These are phyloP conservation scores for Nezara viridula DNA, from an alignment of 2,888 invertebrate genomes.

Conservation along the genomic window DNA sequence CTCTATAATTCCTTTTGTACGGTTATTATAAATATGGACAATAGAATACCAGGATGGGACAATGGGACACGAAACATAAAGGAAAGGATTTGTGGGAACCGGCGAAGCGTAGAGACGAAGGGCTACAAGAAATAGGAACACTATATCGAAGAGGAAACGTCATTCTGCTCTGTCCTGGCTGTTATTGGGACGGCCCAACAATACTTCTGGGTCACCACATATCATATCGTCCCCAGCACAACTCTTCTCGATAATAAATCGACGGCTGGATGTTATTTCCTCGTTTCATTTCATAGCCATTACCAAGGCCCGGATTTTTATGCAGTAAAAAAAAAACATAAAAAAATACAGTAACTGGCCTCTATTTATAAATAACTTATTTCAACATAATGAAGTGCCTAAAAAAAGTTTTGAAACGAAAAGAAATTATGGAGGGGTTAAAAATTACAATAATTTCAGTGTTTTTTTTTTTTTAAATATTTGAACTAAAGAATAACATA, in stretches of 20 bases:
- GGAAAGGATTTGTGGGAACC: neutral
- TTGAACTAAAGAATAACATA: no score
- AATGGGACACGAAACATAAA: neutral
- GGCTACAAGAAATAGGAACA: neutral
- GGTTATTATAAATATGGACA: neutral
- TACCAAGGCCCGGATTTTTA: no score
- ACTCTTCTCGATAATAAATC: neutral
- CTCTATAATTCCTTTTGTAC: neutral
- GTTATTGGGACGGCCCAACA: neutral
- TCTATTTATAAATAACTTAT: no score
- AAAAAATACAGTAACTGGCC: no score
- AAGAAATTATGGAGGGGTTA: no score
- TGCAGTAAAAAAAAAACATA: no score
- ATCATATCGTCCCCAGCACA: neutral
- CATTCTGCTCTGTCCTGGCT: neutral
- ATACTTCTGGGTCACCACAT: slow-evolving; percentile 24
- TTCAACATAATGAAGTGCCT: no score
- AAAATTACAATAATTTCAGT: no score
- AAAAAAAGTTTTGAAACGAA: no score
- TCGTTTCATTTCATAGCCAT: neutral
- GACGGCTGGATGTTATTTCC: neutral
- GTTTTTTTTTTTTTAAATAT: no score
- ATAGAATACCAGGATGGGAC: neutral
- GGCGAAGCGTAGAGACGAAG: neutral
- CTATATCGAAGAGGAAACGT: slow-evolving; percentile 37